Conservation (phyloP, 2,113 vertebrate genomes). For the Ammospiza caudacuta region DNA sequence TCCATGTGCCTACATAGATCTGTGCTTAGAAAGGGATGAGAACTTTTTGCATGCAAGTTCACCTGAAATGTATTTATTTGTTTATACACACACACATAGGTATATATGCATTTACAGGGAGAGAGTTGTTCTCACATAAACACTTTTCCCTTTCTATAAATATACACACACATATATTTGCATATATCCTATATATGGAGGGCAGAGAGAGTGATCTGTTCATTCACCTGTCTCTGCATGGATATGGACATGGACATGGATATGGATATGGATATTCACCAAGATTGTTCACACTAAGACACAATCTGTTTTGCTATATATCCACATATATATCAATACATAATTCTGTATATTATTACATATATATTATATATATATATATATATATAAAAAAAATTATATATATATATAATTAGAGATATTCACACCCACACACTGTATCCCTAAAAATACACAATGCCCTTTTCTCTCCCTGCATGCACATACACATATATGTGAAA, state of each 20-base stretch:
- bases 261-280: fast-evolving
- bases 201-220: background rate
- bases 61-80: background rate
- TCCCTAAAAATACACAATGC: background rate
- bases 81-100: background rate
- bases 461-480: background rate
- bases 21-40: background rate
- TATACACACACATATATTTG: background rate
- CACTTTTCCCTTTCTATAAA: background rate
- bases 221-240: background rate
- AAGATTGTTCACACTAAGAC: background rate
- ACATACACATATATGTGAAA: fast-evolving
- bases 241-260: too few species aligned
- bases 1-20: background rate
- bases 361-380: too few species aligned
- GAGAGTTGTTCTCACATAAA: background rate
- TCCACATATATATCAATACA: background rate
- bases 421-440: background rate
- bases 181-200: background rate
- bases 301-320: background rate
- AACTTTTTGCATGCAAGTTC: background rate
- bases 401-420: background rate
- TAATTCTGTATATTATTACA: background rate
- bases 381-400: too few species aligned
- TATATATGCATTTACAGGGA: background rate